Evolutionary conservation across 2,797 vertebrate genomes (phyloP).

Genomic region (Crocodylus rhombifer): DNA sequence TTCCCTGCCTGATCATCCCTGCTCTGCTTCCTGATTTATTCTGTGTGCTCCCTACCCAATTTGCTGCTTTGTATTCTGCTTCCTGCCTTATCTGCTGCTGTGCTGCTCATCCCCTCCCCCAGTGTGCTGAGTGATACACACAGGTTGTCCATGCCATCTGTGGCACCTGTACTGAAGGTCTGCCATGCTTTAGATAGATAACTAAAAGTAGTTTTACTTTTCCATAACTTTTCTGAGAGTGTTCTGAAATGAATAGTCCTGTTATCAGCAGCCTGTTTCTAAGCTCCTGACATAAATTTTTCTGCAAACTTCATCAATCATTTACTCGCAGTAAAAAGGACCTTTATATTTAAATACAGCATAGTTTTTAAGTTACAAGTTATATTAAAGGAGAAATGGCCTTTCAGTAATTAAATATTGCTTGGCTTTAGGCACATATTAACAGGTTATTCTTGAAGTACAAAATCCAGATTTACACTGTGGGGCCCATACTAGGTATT

Average conservation of each 20-base stretch:
- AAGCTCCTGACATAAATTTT: neutral
- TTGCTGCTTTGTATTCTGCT: too few species aligned
- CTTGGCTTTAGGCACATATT: neutral
- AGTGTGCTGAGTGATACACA: too few species aligned
- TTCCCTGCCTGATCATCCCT: too few species aligned
- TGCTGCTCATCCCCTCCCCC: too few species aligned
- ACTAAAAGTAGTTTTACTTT: accelerated
- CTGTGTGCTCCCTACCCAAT: too few species aligned
- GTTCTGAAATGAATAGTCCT: accelerated
- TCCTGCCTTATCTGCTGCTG: too few species aligned
- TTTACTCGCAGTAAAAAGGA: neutral
- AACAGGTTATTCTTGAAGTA: neutral
- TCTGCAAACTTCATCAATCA: neutral
- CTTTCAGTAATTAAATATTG: neutral
- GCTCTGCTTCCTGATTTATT: too few species aligned
- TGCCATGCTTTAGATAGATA: too few species aligned
- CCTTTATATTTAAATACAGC: accelerated
- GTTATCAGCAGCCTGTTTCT: neutral
- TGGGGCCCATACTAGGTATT: neutral
- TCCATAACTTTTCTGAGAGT: neutral
- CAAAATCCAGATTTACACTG: neutral
- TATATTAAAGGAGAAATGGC: neutral
- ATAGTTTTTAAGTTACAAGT: neutral
- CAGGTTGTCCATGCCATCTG: too few species aligned
- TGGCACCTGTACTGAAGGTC: too few species aligned